Percentiles rank a stretch among this genome's conserved stretches.
Evolutionary conservation across 2,888 invertebrate genomes (phyloP).

Genomic region (Polydrusus pterygomalis): DNA sequence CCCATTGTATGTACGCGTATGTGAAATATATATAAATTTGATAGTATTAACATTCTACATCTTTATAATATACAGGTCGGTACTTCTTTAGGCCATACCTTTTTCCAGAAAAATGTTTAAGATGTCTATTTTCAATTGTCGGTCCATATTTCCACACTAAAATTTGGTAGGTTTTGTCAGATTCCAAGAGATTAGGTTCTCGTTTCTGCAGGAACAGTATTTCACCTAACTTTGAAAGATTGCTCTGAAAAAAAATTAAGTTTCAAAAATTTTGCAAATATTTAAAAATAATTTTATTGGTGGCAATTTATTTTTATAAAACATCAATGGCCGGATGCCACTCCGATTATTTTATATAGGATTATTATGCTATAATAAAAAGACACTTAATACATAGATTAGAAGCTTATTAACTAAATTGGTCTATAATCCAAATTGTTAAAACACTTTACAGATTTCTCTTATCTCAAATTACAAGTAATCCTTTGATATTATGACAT

Average conservation of each 20-base stretch:
- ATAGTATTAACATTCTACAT: too few species aligned
- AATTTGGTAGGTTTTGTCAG: conserved; percentile 71
- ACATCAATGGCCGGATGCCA: not conserved
- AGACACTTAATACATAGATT: too few species aligned
- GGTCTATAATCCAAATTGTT: too few species aligned
- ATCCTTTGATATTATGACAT: too few species aligned
- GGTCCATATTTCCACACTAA: conserved; percentile 78
- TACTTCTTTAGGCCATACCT: conserved; percentile 64
- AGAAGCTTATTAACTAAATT: too few species aligned
- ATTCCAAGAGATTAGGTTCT: conserved; percentile 60
- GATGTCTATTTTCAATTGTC: conserved; percentile 75
- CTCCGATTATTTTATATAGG: too few species aligned
- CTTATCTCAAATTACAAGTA: too few species aligned
- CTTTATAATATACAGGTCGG: not conserved
- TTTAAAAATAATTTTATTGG: not conserved
- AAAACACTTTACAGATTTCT: too few species aligned
- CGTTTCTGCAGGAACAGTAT: conserved; percentile 69
- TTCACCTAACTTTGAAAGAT: conserved; percentile 69
- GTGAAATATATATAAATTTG: too few species aligned
- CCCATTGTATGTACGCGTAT: too few species aligned
- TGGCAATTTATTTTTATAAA: not conserved
- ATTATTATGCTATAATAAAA: too few species aligned
- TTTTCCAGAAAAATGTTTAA: conserved; percentile 72
- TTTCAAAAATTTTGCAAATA: not conserved
- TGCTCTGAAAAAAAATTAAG: conserved; percentile 62